Conservation (phyloP, 2,797 vertebrate genomes). For the Helarctos malayanus region DNA sequence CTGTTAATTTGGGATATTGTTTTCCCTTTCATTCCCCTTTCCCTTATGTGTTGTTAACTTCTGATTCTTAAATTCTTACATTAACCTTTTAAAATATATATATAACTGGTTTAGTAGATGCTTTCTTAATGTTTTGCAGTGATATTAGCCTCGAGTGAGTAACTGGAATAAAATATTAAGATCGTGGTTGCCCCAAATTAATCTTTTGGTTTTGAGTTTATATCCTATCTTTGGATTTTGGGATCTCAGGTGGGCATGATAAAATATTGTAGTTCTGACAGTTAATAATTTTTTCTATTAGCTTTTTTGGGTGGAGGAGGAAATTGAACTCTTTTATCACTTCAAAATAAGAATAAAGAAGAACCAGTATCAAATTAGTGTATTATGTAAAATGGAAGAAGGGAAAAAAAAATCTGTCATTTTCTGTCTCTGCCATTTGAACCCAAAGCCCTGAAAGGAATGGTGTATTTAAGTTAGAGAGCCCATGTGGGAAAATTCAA, state of each 20-base stretch:
- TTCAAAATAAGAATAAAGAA: slow-evolving; percentile 75
- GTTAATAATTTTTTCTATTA: slow-evolving; percentile 77
- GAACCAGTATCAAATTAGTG: slow-evolving; percentile 77
- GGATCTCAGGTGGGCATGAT: slow-evolving; percentile 77
- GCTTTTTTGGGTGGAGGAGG: slow-evolving; percentile 76
- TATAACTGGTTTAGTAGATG: not conserved
- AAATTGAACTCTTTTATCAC: slow-evolving; percentile 81
- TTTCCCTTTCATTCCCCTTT: not conserved
- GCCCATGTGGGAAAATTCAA: slow-evolving; percentile 84
- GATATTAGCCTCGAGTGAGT: not conserved
- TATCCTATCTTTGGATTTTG: slow-evolving; percentile 68
- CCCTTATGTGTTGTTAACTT: not conserved
- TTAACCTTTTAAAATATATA: not conserved
- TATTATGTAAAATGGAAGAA: slow-evolving; percentile 79
- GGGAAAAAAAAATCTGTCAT: slow-evolving; percentile 72
- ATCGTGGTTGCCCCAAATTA: slow-evolving; percentile 77
- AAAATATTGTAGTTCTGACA: slow-evolving; percentile 81
- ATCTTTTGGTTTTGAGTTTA: slow-evolving; percentile 74
- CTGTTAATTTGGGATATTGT: not conserved
- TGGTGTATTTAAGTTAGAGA: slow-evolving; percentile 79
- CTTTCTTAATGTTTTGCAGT: not conserved
- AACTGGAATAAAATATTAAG: slow-evolving; percentile 62
- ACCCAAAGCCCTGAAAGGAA: slow-evolving; percentile 85
- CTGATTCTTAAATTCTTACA: not conserved
- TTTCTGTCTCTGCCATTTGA: slow-evolving; percentile 87